Base-by-base conservation (phyloP, 2,888 invertebrate species). In the Bombylius major region DNA sequence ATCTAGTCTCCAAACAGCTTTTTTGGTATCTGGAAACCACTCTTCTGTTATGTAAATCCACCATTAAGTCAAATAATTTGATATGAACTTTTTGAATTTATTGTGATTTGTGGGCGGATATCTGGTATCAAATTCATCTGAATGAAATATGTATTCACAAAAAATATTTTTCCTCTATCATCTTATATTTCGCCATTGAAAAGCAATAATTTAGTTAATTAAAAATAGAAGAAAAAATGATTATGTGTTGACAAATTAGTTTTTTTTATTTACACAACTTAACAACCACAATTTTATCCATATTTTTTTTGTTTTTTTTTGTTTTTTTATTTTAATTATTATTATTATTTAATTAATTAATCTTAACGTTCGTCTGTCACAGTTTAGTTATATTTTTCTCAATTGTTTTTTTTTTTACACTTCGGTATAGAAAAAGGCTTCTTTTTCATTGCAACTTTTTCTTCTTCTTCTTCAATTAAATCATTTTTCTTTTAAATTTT, bases 241-340 rank as follows among this genome's bases (percentile, higher is more conserved):
- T 11, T n/a, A 14, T 49, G 42, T 39, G 44, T 54, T 54, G 54
- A 54, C 54, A 54, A 54, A 54, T 54, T 50, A 42, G 39, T 42
- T 54, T 54, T 48, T 54, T 54, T 54, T 54, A 54, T 54, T 54
- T 54, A 54, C 54, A 54, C 54, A 54, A 54, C 54, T 54, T 54
- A 54, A 54, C 54, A 54, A 54, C 54, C 54, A 54, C 54, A 54
- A 54, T 50, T 50, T 54, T 50, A 50, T 50, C 45, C 50, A 50
- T 49, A 54, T 45, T 45, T 34, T 50, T 32, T 34, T 14, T 50
- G 23, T 50, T 50, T 50, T 50, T 50, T 50, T 49, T 49, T 50
- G 45, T 50, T 50, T 36, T 50, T 50, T 23, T 34, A 45, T 34
- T 54, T 45, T 50, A 54, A 49, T n/a, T 44, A 44, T 50, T 34